phyloP scores from a whole-genome alignment of 2,113 vertebrate species.

The Eptesicus fuscus region DNA sequence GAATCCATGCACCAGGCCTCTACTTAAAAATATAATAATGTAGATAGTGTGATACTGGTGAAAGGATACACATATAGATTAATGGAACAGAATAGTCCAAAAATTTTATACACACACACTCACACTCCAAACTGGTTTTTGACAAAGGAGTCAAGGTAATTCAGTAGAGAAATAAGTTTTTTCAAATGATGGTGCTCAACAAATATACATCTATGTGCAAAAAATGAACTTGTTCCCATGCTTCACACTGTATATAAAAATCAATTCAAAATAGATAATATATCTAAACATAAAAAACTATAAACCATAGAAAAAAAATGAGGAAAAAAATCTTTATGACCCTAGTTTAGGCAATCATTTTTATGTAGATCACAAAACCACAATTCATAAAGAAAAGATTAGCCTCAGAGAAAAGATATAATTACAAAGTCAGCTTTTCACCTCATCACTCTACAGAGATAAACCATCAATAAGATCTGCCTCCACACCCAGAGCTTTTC shows the following conservation, averaged over 20 bases:
- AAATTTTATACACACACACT: neutral
- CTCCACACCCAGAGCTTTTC: neutral
- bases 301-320: neutral
- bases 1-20: no score
- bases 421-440: neutral
- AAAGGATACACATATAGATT: neutral
- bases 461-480: neutral
- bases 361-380: neutral
- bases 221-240: neutral
- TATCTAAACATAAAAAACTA: neutral
- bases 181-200: neutral
- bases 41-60: neutral
- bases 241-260: neutral
- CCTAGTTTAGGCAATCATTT: neutral
- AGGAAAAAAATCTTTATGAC: constrained; percentile 3
- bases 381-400: neutral
- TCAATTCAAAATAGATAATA: neutral
- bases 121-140: neutral
- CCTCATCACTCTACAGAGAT: neutral
- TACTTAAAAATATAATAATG: neutral
- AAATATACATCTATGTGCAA: neutral
- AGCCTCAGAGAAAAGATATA: neutral
- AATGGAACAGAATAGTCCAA: neutral
- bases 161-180: neutral
- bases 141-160: neutral